Base-by-base conservation (phyloP, 2,888 invertebrate species). In the Pachliopta kotzebuea region DNA sequence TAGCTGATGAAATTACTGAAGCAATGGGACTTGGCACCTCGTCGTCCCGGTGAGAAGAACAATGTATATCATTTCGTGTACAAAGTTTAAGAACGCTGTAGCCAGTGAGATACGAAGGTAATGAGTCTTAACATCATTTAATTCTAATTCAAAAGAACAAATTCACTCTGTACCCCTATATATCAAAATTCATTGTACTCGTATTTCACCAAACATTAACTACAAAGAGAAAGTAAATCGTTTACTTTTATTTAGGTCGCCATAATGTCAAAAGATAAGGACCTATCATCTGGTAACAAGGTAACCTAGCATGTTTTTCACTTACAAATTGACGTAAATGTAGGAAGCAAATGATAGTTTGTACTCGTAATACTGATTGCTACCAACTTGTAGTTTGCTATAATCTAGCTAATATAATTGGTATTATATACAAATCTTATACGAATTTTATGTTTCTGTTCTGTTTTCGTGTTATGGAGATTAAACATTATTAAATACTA, bases 241-340 rank as follows among this genome's bases (percentile, higher is more conserved):
- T 62, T 49, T 6, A 50, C n/a, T 37, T 58, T 58, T 62, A 65
- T 65, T 58, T 62, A 56, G 65, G 65, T 62, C 65, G 37, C 62
- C 61, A 57, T 61, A 60, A 60, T 63, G 58, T 60, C 49, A 55
- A 59, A 29, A 64, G 54, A 59, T 65, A 62, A 54, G 62, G 58
- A 54, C 37, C 49, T 55, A 29, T 20, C 55, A 62, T 58, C 58
- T 42, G 50, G 61, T 54, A 62, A 58, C 58, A 31, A 49, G 58
- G 49, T 50, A 57, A 58, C 45, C 61, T 45, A 31, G 61, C 54
- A 31, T 31, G 64, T 56, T 64, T 64, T 56, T 56, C 60, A 52
- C 60, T 60, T 54, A 54, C 65, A 65, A 65, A 65, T 61, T 65
- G 65, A 65, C 65, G 31, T 53, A 65, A 65, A 60, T 61, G 60